A percentile compares a stretch with the other conserved stretches of the same genome.
Conservation (phyloP, 2,113 vertebrate species). For the Callaeas wilsoni region DNA sequence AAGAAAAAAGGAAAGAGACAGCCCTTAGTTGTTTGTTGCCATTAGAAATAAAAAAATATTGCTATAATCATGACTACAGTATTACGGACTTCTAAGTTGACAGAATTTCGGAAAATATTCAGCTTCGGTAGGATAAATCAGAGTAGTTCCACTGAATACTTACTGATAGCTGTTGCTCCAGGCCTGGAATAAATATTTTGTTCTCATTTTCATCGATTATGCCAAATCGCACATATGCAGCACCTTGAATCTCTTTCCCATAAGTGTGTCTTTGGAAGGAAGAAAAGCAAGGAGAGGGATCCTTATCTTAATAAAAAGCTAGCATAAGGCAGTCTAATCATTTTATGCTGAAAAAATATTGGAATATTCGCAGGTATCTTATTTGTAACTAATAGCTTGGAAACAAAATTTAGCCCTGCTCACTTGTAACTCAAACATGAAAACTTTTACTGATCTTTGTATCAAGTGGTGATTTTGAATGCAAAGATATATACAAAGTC, state of each 20-base stretch:
- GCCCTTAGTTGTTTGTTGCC: background rate
- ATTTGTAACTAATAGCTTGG: background rate
- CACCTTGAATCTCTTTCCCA: slow-evolving; percentile 66
- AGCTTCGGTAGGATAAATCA: background rate
- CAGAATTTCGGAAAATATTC: background rate
- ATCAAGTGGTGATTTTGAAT: background rate
- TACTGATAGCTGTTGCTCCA: slow-evolving; percentile 66
- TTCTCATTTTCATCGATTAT: slow-evolving; percentile 44
- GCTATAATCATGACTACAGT: background rate
- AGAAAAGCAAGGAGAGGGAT: background rate
- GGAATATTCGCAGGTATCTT: background rate
- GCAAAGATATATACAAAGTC: background rate
- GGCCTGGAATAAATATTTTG: slow-evolving; percentile 60
- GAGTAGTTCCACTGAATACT: background rate
- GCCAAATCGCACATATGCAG: slow-evolving; percentile 69
- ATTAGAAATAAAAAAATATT: background rate
- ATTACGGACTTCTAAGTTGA: background rate
- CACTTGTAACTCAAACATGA: background rate
- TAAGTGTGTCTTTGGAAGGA: slow-evolving; percentile 65
- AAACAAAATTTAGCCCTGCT: background rate
- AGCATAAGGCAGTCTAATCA: background rate
- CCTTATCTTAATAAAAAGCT: background rate
- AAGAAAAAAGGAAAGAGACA: background rate
- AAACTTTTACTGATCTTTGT: background rate
- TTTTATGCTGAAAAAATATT: background rate